Percentiles rank a stretch among this genome's conserved stretches.
phyloP scores from a whole-genome alignment of 2,797 vertebrate species.

The Coendou prehensilis region DNA sequence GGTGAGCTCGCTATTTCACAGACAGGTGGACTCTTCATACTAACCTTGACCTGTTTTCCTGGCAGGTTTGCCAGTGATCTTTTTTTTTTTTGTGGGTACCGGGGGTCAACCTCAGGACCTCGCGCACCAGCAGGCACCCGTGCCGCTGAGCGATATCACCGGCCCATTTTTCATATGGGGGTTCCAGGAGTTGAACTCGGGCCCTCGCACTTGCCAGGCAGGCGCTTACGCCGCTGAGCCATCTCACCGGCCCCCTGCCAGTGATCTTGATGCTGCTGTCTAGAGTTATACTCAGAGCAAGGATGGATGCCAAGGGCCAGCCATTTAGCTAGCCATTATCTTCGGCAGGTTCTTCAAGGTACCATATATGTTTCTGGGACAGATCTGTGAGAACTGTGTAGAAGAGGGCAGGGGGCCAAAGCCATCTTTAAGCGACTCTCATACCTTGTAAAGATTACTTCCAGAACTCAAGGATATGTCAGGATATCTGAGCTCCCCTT shows the following conservation, averaged over 20 bases:
- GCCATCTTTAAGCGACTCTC: background rate
- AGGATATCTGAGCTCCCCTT: background rate
- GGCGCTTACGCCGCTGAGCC: too few relatives aligned
- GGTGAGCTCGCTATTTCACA: background rate
- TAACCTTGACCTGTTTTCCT: constrained; percentile 9
- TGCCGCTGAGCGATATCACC: too few relatives aligned
- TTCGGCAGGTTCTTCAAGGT: background rate
- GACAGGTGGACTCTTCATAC: background rate
- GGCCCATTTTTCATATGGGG: too few relatives aligned
- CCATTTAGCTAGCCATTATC: background rate
- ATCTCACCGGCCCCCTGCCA: background rate
- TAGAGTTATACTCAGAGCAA: background rate
- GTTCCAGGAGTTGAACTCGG: too few relatives aligned
- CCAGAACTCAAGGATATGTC: background rate
- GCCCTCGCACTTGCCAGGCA: too few relatives aligned
- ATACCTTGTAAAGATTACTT: background rate
- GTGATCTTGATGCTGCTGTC: background rate
- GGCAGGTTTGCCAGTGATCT: background rate
- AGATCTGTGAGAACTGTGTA: background rate
- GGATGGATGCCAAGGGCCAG: background rate
- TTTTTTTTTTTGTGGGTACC: background rate
- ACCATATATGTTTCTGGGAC: background rate
- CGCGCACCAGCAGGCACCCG: too few relatives aligned
- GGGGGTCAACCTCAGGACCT: too few relatives aligned
- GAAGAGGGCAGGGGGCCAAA: background rate